Conservation (phyloP, 2,797 vertebrate species). For the Xiphophorus birchmanni region DNA sequence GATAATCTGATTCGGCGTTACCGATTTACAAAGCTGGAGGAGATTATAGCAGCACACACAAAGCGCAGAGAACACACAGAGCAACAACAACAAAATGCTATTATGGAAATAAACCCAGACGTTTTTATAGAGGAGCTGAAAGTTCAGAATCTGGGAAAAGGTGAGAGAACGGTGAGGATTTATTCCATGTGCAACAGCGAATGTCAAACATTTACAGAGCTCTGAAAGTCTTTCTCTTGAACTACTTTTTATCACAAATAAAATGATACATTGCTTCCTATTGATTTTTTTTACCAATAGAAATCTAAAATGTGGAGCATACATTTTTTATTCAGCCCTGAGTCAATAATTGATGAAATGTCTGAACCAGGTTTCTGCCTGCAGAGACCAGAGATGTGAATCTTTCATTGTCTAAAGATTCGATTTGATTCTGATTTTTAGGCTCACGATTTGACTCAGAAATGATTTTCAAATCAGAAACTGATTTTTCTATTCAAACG, state of each 20-base stretch:
- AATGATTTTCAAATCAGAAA: no score
- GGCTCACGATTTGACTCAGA: no score
- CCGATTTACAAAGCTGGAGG: constrained; percentile 61
- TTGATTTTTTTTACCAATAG: not conserved
- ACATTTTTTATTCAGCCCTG: not conserved
- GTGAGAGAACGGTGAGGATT: not conserved
- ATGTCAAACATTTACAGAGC: not conserved
- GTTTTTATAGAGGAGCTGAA: not conserved
- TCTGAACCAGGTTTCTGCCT: not conserved
- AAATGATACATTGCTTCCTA: not conserved
- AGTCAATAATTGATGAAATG: not conserved
- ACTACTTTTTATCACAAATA: not conserved
- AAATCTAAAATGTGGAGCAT: not conserved
- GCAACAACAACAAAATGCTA: not conserved
- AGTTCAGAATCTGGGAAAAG: not conserved
- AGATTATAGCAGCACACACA: constrained; percentile 56
- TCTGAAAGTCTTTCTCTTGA: not conserved
- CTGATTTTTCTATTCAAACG: no score
- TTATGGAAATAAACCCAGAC: not conserved
- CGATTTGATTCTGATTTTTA: no score
- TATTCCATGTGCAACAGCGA: not conserved
- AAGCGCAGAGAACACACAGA: not conserved
- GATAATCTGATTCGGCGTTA: constrained; percentile 68
- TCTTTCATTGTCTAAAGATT: no score
- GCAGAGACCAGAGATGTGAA: not conserved